Percentiles rank a stretch among this genome's conserved stretches.
Conservation (phyloP, 2,888 invertebrate genomes). For the Philaethria dido region DNA sequence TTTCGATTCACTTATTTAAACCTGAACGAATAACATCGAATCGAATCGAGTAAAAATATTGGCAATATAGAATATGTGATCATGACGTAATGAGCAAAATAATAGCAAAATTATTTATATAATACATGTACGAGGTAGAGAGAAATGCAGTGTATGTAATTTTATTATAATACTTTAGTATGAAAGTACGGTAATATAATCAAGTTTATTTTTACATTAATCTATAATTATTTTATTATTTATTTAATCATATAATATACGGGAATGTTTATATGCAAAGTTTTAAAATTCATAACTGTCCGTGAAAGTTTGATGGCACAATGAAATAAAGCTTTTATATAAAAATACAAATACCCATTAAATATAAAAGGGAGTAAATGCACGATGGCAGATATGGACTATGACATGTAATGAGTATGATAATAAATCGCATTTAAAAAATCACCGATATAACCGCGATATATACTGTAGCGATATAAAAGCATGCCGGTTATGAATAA, state of each 20-base stretch:
- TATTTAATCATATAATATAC: slow-evolving; percentile 52
- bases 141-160: slow-evolving; percentile 38
- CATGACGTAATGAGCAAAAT: slow-evolving; percentile 25
- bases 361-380: neutral
- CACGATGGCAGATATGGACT: neutral
- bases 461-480: neutral
- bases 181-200: slow-evolving; percentile 1
- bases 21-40: neutral
- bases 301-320: slow-evolving; percentile 10
- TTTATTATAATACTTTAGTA: slow-evolving; percentile 15
- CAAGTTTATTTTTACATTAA: slow-evolving; percentile 3
- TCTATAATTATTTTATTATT: slow-evolving; percentile 17
- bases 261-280: slow-evolving; percentile 63
- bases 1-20: neutral
- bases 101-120: slow-evolving; percentile 5
- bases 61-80: slow-evolving; percentile 12
- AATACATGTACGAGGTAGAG: slow-evolving; percentile 41
- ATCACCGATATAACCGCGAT: no score
- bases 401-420: neutral
- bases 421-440: neutral
- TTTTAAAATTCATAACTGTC: neutral
- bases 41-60: slow-evolving; percentile 7
- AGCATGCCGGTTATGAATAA: neutral
- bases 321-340: slow-evolving; percentile 25
- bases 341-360: slow-evolving; percentile 14